Base-by-base conservation (phyloP, 2,113 vertebrate species). In the Platysternon megacephalum region DNA sequence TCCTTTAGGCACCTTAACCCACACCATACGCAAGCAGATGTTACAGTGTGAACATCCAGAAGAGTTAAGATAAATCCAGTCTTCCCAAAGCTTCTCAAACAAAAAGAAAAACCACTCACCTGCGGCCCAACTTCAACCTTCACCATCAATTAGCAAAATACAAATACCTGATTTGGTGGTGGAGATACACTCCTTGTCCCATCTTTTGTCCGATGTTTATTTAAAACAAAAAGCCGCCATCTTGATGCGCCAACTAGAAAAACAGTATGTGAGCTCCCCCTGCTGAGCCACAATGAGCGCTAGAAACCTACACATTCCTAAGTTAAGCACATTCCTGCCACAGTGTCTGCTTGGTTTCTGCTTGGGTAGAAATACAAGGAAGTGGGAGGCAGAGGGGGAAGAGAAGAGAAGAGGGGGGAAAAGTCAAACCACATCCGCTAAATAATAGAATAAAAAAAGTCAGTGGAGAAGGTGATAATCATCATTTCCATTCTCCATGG, bases 271-370 rank as follows among this genome's bases (percentile, higher is more conserved):
- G 32, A 95, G 19, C 28, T 8, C 80, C 49, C 58, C 35, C 32
- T 28, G 4, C 13, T 0, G 0, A 22, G 90, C 81, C 4, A 24
- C 17, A 42, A 26, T 3, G 5, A 79, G 84, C 1, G 10, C 17
- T 44, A 53, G 22, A n/a, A 65, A 1, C 17, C 39, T 61, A 56
- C 55, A 11, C 10, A 11, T 55, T 84, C 74, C 76, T 79, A 29
- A 65, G 76, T 28, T 85, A 28, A 94, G 29, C 83, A 22, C 8
- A 4, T 22, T 88, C 39, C 49, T 39, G 42, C 24, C 16, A 19
- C 82, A 1, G 0, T 53, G n/a, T 0, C 51, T 0, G 0, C 0
- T 53, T 53, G 51, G 0, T 29, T 91, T 94, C 58, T 86, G 16
- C 46, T 81, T 21, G 68, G 21, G 9, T 21, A 79, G 68, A 82